Evolutionary conservation across 1,140 invertebrate genomes (phyloP), one percentile per base, ranked within the genome.

Genomic region (Drosophila varians): DNA sequence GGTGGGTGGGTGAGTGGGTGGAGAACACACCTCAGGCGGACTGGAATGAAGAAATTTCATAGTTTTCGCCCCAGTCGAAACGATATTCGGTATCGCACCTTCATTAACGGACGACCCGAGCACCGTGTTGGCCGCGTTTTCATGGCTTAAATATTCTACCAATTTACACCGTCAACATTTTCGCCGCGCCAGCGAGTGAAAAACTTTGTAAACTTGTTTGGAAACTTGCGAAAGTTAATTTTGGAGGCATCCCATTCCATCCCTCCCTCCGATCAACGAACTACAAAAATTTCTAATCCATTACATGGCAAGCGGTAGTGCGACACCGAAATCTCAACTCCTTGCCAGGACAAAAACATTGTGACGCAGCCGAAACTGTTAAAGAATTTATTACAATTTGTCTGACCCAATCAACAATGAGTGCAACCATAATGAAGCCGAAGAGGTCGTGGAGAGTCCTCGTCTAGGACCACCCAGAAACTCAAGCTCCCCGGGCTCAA

Each of bases 21-120:
- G n/a, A 31, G n/a, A 66, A 83, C 55, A 55, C 54, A 61, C 56
- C 64, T 65, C 58, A 31, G 57, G 61, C 36, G 43, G 62, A 77
- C 82, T 87, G 76, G 78, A 89, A 86, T 89, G 66, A 84, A 84
- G 76, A 86, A 71, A 86, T 86, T 89, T 89, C 82, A 89, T 89
- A 89, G 66, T 89, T 89, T 87, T 74, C 46, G 87, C 80, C 84
- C 66, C 72, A 77, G 78, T 65, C 77, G 78, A 83, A 75, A 86
- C 71, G 68, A 90, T 87, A 77, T 87, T 87, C 71, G 87, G 80
- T 38, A 87, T 60, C 72, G 68, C 73, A 80, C 77, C 78, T 89
- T 89, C 87, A 89, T 89, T 89, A 86, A 87, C 68, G 61, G 74
- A 88, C 83, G 83, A 83, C 62, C 54, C 78, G 71, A 83, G 65